phyloP scores from a whole-genome alignment of 2,888 invertebrate genomes.

The Calameuta pallipes region DNA sequence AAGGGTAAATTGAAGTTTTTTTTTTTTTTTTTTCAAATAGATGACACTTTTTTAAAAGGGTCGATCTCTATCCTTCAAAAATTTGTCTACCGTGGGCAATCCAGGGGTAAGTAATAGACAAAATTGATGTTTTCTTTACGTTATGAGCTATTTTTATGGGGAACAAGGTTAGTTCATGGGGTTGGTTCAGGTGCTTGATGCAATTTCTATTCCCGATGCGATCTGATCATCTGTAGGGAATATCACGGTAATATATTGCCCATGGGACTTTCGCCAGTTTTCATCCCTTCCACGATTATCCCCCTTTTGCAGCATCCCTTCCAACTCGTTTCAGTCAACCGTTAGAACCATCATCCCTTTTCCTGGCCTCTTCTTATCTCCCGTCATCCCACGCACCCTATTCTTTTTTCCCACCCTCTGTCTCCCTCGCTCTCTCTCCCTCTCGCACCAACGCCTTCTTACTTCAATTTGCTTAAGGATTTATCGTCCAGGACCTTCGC shows the following conservation, averaged over 20 bases:
- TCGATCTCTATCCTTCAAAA: not conserved
- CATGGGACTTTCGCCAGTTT: conserved; percentile 8
- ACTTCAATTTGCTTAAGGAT: conserved; percentile 19
- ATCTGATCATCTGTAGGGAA: not conserved
- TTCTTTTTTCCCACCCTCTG: not conserved
- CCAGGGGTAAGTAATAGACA: not conserved
- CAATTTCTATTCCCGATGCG: not conserved
- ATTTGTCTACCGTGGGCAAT: not conserved
- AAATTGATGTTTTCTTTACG: not conserved
- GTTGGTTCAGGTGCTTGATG: not conserved
- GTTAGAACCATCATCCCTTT: not conserved
- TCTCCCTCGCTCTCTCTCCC: not conserved
- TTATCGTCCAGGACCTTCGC: conserved; percentile 1
- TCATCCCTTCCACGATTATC: conserved; percentile 2
- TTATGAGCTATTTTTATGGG: not conserved
- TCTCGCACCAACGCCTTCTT: conserved; percentile 1
- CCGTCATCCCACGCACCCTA: not conserved
- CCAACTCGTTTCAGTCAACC: not conserved
- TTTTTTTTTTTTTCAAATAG: not conserved
- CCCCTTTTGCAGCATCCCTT: not conserved
- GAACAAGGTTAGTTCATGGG: not conserved
- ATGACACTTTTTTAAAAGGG: not conserved
- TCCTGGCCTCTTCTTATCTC: not conserved
- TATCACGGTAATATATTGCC: conserved; percentile 16
- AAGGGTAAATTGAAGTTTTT: not conserved